Evolutionary conservation across 2,888 invertebrate species (phyloP), one percentile per base, ranked within the genome.

Genomic region (Hypena proboscidalis): DNA sequence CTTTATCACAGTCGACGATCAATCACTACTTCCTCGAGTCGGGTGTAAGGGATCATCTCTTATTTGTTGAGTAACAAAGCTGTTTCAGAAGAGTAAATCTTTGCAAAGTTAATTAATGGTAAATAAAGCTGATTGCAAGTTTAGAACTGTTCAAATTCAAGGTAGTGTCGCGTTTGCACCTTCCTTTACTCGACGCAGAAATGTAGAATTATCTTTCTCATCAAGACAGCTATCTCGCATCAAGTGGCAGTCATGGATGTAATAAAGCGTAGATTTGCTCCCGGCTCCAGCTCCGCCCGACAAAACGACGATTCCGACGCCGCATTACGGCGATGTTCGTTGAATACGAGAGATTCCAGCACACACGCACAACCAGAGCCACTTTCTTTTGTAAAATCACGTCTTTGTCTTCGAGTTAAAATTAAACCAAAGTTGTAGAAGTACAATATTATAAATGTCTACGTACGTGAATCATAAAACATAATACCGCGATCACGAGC

Each of bases 391-490:
- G 48, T 52, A 51, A 44, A 62, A 56, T 55, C 39, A 52, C 51
- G 37, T 53, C 48, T 43, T 48, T 57, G 53, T 56, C 38, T 39
- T 25, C 25, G 45, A 56, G 55, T 65, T 51, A 58, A 59, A 68
- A 65, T 64, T 66, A 55, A 58, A 60, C 37, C 43, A 43, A 47
- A 53, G 41, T 39, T 51, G 26, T 50, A 58, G 51, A 44, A 45
- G 48, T 50, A 44, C 22, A 41, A 49, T 38, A 49, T 56, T 32
- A 48, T 58, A 56, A n/a, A 64, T 46, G 46, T 43, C 45, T 56
- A 66, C 59, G 60, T 56, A 66, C 59, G 60, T 80, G 75, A 77
- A 59, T 80, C 78, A 77, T 75, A 76, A 70, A 73, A 64, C 47
- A 61, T 54, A 61, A 67, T 48, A 62, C 58, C 57, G 43, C 65